Conservation (phyloP, 2,797 vertebrate genomes). For the Synaphobranchus kaupii region DNA sequence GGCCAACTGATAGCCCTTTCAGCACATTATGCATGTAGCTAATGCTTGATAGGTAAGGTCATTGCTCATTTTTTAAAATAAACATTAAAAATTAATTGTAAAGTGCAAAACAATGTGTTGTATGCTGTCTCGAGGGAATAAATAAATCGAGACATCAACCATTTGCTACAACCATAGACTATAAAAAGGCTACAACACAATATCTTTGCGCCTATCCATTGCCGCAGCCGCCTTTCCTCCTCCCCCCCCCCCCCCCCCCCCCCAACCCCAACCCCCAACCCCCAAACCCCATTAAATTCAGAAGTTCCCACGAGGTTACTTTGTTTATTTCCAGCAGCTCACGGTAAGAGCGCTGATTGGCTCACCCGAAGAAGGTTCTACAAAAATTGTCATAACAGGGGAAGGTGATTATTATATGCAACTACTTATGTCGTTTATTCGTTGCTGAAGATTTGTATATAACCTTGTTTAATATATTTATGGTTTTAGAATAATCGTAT, state of each 20-base stretch:
- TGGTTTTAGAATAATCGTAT: not conserved
- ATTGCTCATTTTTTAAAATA: not conserved
- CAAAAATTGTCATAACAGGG: not conserved
- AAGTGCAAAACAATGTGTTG: not conserved
- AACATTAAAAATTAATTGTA: not conserved
- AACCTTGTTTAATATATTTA: not conserved
- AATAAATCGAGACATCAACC: not conserved
- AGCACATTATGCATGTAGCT: too few species aligned
- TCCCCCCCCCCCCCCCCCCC: too few species aligned
- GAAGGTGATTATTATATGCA: not conserved
- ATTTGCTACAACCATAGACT: too few species aligned
- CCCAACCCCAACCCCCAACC: too few species aligned
- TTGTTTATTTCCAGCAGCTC: constrained; percentile 38
- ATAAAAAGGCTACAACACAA: not conserved
- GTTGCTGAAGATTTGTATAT: not conserved
- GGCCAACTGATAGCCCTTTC: not conserved
- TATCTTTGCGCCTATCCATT: not conserved
- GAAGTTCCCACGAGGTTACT: constrained; percentile 41
- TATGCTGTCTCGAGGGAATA: not conserved
- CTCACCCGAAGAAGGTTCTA: not conserved
- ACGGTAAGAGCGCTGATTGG: constrained; percentile 28
- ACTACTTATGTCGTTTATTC: not conserved
- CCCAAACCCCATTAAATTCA: constrained; percentile 11
- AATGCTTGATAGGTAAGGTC: too few species aligned
- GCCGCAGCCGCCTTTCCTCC: not conserved